Percentiles rank a stretch among this genome's conserved stretches.
Evolutionary conservation across 2,113 vertebrate genomes (phyloP).

Genomic region (Cyrtonyx montezumae): DNA sequence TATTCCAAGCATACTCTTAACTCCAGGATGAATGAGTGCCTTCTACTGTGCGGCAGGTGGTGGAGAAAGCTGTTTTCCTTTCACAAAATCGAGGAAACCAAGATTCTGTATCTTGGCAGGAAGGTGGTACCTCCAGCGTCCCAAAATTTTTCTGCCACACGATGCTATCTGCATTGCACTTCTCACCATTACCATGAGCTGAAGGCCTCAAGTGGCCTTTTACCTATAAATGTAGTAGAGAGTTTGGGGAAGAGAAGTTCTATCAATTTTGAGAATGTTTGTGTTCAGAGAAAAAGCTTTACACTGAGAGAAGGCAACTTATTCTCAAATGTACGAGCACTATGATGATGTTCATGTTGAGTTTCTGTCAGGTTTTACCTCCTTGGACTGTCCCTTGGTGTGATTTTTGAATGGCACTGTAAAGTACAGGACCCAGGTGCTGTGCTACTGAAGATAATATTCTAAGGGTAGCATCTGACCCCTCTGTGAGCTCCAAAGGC

Average conservation of each 20-base stretch:
- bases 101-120: not conserved
- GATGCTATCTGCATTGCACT: fast-evolving
- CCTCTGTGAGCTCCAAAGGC: slow-evolving; percentile 66
- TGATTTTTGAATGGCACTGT: slow-evolving; percentile 42
- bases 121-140: not conserved
- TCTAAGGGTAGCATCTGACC: slow-evolving; percentile 62
- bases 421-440: slow-evolving; percentile 68
- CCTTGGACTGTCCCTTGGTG: slow-evolving; percentile 5
- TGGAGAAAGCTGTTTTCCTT: not conserved
- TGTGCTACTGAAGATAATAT: slow-evolving; percentile 58
- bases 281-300: not conserved
- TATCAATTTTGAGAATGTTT: not conserved
- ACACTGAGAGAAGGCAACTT: not conserved
- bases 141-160: not conserved
- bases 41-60: not conserved
- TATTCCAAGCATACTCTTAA: not conserved
- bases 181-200: not conserved
- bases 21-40: not conserved
- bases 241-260: not conserved
- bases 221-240: not conserved
- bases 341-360: not conserved
- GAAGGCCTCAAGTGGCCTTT: not conserved
- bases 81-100: not conserved
- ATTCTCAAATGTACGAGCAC: not conserved
- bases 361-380: slow-evolving; percentile 15